Percentiles rank a stretch among this genome's conserved stretches.
phyloP scores from a whole-genome alignment of 2,797 vertebrate genomes.

The Halcyon chelicuti region DNA sequence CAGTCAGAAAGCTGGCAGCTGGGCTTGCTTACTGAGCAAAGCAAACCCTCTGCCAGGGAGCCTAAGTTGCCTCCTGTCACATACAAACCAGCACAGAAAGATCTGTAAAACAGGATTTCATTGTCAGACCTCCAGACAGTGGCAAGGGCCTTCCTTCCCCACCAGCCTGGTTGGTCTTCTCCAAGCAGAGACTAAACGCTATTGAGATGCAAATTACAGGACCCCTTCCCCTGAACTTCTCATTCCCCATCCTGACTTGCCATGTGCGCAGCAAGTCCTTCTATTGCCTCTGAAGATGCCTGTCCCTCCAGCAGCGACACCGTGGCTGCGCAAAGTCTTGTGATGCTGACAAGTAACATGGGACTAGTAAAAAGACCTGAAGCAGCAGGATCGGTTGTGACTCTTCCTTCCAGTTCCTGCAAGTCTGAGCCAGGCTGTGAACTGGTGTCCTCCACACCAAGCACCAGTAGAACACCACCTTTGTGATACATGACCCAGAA shows the following conservation, averaged over 20 bases:
- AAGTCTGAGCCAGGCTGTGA: background rate
- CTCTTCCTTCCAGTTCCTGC: background rate
- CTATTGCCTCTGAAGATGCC: background rate
- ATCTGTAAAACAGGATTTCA: background rate
- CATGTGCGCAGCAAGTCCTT: background rate
- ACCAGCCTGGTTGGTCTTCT: background rate
- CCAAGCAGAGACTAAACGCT: background rate
- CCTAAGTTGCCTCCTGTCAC: background rate
- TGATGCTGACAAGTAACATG: background rate
- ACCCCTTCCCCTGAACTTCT: background rate
- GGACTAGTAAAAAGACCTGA: too few relatives aligned
- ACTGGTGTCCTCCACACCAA: background rate
- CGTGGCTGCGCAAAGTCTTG: background rate
- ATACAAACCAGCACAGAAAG: background rate
- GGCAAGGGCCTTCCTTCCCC: background rate
- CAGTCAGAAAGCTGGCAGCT: background rate
- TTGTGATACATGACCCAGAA: background rate
- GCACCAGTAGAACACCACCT: background rate
- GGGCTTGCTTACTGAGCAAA: background rate
- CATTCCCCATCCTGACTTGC: background rate
- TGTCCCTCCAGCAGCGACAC: background rate
- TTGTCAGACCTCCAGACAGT: background rate
- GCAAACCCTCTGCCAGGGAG: background rate
- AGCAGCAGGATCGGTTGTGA: accelerated
- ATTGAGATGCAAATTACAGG: accelerated